These are phyloP conservation scores for Dicrostonyx torquatus DNA, from an alignment of 2,797 vertebrate genomes.

Conservation along the genomic window DNA sequence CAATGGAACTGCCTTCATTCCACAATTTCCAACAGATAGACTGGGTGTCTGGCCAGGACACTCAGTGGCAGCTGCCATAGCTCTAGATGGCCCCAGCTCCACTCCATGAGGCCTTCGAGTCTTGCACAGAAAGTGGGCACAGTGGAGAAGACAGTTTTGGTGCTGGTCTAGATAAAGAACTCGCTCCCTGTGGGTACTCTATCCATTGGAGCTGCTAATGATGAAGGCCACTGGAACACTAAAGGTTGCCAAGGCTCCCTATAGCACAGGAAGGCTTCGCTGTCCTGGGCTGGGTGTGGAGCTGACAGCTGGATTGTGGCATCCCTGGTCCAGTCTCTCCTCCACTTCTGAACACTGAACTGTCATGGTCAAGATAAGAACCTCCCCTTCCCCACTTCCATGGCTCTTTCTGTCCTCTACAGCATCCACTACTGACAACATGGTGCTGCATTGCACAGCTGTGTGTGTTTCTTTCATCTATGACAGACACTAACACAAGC, in stretches of 20 bases:
- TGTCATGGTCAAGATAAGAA: background rate
- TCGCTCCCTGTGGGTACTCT: background rate
- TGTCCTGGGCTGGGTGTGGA: background rate
- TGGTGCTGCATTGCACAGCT: background rate
- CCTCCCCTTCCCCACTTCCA: background rate
- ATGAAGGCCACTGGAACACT: background rate
- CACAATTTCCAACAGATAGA: conserved; percentile 30
- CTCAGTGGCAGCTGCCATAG: background rate
- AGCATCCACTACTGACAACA: background rate
- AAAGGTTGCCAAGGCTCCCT: background rate
- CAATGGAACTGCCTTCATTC: background rate
- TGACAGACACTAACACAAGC: background rate
- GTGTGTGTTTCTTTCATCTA: background rate
- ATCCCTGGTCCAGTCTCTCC: background rate
- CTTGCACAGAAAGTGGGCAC: background rate
- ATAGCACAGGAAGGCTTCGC: background rate
- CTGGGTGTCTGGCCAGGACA: background rate
- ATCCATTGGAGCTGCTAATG: background rate
- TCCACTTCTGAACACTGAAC: background rate
- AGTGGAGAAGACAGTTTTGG: background rate
- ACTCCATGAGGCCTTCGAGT: background rate
- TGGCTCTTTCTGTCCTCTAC: background rate
- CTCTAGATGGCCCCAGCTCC: background rate
- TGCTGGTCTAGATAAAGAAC: background rate
- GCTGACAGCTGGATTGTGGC: background rate